Evolutionary conservation across 2,113 vertebrate genomes (phyloP).

Genomic region (Ciconia maguari): DNA sequence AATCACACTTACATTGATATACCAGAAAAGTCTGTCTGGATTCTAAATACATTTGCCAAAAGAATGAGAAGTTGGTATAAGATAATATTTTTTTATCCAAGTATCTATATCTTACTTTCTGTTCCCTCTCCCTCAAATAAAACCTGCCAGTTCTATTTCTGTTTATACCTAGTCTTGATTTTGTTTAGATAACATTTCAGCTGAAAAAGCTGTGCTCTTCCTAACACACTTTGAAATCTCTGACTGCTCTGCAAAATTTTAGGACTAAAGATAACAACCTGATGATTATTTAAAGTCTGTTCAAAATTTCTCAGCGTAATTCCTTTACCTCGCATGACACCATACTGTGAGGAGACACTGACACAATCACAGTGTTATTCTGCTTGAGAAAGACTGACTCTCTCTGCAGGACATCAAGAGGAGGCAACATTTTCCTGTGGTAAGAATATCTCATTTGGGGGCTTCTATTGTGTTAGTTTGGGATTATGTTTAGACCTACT

Average conservation of each 20-base stretch:
- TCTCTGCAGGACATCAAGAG: neutral
- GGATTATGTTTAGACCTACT: neutral
- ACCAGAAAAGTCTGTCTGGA: neutral
- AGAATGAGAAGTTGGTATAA: neutral
- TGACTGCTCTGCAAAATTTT: neutral
- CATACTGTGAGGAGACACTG: neutral
- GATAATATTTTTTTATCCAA: neutral
- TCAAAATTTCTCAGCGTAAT: neutral
- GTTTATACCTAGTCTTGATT: neutral
- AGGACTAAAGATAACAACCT: neutral
- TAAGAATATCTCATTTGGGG: neutral
- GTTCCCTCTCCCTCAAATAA: neutral
- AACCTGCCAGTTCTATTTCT: neutral
- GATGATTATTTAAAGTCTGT: neutral
- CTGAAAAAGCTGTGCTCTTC: neutral
- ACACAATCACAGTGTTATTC: neutral
- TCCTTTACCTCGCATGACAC: neutral
- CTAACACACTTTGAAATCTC: neutral
- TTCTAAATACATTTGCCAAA: neutral
- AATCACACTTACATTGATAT: neutral
- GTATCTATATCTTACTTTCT: neutral
- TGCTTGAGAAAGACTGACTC: neutral
- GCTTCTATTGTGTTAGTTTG: neutral
- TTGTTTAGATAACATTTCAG: neutral
- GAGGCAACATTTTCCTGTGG: neutral